Conservation (phyloP, 2,888 invertebrate genomes). For the Chrysomela aeneicollis region DNA sequence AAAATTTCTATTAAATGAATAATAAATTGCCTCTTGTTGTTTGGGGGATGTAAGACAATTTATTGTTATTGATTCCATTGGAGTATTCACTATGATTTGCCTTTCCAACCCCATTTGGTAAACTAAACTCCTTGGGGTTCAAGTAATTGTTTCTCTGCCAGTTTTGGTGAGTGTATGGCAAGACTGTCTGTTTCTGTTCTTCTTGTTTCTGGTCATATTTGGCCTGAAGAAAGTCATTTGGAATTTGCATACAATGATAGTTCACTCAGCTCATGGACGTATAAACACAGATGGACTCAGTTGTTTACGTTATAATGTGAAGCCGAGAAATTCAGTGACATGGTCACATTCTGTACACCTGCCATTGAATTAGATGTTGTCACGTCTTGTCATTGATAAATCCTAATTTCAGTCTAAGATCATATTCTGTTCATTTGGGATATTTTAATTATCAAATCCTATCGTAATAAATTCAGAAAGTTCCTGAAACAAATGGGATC, state of each 20-base stretch:
- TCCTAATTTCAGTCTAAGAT: no score
- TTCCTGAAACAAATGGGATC: no score
- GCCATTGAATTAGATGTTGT: no score
- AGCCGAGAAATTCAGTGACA: no score
- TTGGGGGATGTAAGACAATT: constrained; percentile 50
- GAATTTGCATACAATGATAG: background rate
- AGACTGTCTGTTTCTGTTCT: constrained; percentile 63
- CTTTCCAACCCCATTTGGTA: constrained; percentile 36
- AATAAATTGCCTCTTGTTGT: constrained; percentile 55
- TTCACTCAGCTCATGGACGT: constrained; percentile 56
- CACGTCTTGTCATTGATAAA: no score
- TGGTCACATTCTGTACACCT: no score
- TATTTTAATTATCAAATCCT: no score
- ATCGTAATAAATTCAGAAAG: no score
- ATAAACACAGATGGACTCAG: no score
- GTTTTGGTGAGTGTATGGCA: constrained; percentile 64
- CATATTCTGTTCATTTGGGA: no score
- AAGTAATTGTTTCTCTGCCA: constrained; percentile 69
- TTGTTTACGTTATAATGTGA: no score
- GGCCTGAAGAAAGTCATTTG: constrained; percentile 63
- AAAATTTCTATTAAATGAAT: constrained; percentile 45
- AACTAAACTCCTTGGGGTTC: constrained; percentile 59
- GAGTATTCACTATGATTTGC: constrained; percentile 39
- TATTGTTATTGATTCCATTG: constrained; percentile 50
- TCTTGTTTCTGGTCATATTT: constrained; percentile 72